Percentiles rank a stretch among this genome's conserved stretches.
Conservation (phyloP, 2,797 vertebrate species). For the Anisognathus igniventris region DNA sequence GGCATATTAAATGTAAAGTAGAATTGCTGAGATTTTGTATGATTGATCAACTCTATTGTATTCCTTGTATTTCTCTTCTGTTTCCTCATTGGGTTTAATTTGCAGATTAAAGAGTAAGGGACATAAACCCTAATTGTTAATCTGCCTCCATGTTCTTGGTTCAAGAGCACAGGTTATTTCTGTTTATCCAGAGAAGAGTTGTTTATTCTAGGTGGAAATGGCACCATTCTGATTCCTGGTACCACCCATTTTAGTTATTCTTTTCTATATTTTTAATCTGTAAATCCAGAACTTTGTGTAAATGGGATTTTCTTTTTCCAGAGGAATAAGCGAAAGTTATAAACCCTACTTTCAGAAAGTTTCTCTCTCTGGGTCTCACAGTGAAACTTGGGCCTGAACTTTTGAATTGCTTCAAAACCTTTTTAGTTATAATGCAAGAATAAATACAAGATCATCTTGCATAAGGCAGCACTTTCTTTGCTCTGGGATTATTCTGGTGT, state of each 20-base stretch:
- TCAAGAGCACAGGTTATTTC: background rate
- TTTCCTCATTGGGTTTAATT: background rate
- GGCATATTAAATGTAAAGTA: background rate
- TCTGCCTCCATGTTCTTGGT: background rate
- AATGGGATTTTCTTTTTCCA: background rate
- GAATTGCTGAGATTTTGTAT: background rate
- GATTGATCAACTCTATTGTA: background rate
- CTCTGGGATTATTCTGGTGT: background rate
- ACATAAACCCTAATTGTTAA: background rate
- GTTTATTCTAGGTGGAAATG: background rate
- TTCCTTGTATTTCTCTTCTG: background rate
- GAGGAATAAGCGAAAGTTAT: background rate
- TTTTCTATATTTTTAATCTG: background rate
- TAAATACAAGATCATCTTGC: background rate
- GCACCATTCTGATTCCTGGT: background rate
- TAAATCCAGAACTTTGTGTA: background rate
- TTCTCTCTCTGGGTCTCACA: background rate
- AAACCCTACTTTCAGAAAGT: background rate
- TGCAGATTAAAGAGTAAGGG: constrained; percentile 27
- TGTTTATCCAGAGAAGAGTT: fast-evolving
- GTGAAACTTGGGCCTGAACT: background rate
- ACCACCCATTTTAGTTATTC: background rate
- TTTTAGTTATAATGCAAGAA: background rate
- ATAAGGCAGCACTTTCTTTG: background rate
- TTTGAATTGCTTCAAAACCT: background rate